These are phyloP conservation scores for Lasioglossum baleicum DNA, from an alignment of 1,140 invertebrate genomes.

Conservation along the genomic window DNA sequence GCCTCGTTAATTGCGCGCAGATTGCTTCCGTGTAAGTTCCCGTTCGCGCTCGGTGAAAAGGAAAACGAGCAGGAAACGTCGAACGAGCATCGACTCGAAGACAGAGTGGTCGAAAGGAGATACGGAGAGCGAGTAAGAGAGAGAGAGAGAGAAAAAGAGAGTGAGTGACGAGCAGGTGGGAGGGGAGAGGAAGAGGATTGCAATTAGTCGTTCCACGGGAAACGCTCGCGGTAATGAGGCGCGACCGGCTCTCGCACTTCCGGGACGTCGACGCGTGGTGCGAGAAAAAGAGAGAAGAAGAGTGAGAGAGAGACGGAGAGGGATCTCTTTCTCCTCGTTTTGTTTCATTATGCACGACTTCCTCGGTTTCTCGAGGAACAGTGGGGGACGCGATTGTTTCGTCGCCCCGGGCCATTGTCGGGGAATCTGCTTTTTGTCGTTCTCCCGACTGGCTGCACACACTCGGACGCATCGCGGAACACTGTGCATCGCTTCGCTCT, in stretches of 20 bases:
- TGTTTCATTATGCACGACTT: constrained; percentile 31
- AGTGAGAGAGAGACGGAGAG: background rate
- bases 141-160: background rate
- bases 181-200: constrained; percentile 31
- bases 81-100: background rate
- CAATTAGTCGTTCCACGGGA: constrained; percentile 69
- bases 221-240: constrained; percentile 67
- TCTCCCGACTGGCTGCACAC: constrained; percentile 29
- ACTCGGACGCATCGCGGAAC: constrained; percentile 22
- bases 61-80: constrained; percentile 55
- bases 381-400: constrained; percentile 22
- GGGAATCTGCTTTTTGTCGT: constrained; percentile 35
- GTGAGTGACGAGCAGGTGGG: constrained; percentile 5
- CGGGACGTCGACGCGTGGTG: constrained; percentile 43
- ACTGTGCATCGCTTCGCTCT: constrained; percentile 17
- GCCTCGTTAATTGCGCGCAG: constrained; percentile 29
- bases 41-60: constrained; percentile 16
- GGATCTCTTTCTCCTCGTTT: constrained; percentile 23
- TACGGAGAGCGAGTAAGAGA: no score
- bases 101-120: background rate
- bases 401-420: constrained; percentile 25
- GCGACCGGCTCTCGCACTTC: constrained; percentile 59
- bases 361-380: constrained; percentile 23
- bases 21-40: constrained; percentile 8
- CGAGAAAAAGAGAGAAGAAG: background rate